Evolutionary conservation across 2,113 vertebrate genomes (phyloP).

Genomic region (Pao palembangensis): DNA sequence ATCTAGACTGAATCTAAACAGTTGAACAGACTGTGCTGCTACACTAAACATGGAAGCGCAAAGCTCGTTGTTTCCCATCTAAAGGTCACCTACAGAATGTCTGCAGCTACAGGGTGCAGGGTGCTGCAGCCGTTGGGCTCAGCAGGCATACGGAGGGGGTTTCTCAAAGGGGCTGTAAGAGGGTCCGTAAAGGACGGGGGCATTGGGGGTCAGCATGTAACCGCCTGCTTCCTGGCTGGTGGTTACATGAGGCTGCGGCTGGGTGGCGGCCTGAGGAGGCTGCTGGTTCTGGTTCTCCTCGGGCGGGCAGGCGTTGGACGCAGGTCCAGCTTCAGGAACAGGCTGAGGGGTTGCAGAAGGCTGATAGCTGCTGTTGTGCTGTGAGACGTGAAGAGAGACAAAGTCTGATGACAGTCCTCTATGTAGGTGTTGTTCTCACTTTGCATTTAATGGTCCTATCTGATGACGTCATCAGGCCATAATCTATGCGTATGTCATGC

Average conservation of each 20-base stretch:
- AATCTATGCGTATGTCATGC: too few species aligned
- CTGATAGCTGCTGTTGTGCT: conserved; percentile 67
- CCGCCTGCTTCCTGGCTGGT: conserved; percentile 76
- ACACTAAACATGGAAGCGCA: conserved; percentile 1
- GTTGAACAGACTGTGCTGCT: conserved; percentile 2
- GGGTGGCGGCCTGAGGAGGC: conserved; percentile 65
- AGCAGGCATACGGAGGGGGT: conserved; percentile 88
- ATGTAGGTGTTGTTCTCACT: too few species aligned
- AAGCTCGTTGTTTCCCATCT: conserved; percentile 11
- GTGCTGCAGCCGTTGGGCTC: conserved; percentile 29
- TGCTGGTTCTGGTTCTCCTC: conserved; percentile 78
- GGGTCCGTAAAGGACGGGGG: conserved; percentile 73
- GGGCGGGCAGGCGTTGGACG: conserved; percentile 55
- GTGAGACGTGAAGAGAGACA: conserved; percentile 35
- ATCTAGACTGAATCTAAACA: too few species aligned
- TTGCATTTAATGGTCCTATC: not conserved
- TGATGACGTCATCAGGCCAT: too few species aligned
- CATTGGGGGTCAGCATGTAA: conserved; percentile 76
- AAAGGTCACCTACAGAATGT: conserved; percentile 17
- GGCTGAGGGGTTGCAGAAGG: conserved; percentile 69
- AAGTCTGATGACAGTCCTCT: too few species aligned
- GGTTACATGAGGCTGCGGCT: conserved; percentile 73
- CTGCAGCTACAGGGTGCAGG: not conserved
- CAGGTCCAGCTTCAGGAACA: conserved; percentile 66
- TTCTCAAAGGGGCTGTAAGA: conserved; percentile 83